These are phyloP conservation scores for Ophioninae sp. DNA, from an alignment of 2,888 invertebrate species.

Conservation along the genomic window DNA sequence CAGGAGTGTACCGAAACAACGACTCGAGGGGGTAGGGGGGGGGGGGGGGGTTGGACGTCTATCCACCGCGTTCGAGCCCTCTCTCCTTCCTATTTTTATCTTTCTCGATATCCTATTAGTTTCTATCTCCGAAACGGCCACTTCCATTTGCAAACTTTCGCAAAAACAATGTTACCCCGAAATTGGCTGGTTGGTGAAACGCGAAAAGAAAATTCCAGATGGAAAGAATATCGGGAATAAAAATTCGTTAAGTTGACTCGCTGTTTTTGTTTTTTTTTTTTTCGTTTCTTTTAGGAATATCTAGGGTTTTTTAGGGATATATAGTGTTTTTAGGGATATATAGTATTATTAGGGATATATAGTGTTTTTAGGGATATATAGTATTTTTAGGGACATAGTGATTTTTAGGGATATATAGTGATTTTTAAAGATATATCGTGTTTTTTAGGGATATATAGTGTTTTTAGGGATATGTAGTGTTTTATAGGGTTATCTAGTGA, in stretches of 20 bases:
- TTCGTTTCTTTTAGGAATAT: background rate
- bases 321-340: background rate
- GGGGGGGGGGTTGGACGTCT: too few species aligned
- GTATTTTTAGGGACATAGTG: too few species aligned
- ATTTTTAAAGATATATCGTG: too few species aligned
- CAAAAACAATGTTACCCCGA: too few species aligned
- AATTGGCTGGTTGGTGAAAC: too few species aligned
- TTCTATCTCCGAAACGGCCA: too few species aligned
- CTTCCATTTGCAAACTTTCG: too few species aligned
- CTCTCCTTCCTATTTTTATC: slow-evolving; percentile 27
- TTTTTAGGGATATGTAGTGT: background rate
- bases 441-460: background rate
- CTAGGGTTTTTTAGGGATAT: background rate
- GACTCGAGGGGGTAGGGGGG: background rate
- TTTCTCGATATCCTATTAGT: slow-evolving; percentile 36
- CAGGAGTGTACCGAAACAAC: slow-evolving; percentile 2
- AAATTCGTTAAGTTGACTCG: background rate
- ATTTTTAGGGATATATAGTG: background rate
- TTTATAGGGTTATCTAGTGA: background rate
- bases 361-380: background rate
- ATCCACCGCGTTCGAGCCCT: slow-evolving; percentile 4
- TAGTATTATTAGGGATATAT: background rate
- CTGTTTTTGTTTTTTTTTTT: background rate
- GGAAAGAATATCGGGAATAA: too few species aligned
- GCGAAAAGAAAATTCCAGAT: too few species aligned